phyloP scores from a whole-genome alignment of 2,888 invertebrate genomes.

The Achlya flavicornis region DNA sequence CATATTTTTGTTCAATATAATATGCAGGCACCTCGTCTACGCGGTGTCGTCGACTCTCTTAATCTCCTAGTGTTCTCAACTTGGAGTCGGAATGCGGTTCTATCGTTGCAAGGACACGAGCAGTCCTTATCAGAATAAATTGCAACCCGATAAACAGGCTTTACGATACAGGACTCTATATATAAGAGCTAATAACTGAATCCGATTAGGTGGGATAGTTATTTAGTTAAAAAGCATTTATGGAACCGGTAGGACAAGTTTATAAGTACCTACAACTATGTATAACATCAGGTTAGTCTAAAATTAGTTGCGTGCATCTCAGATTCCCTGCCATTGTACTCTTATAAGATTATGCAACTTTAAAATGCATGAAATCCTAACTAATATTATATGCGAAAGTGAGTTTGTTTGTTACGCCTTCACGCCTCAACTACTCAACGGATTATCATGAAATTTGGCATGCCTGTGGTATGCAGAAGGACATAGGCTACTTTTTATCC shows the following conservation, averaged over 20 bases:
- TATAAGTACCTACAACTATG: slow-evolving; percentile 31
- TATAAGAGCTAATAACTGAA: slow-evolving; percentile 63
- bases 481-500: too few relatives aligned
- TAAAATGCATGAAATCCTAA: neutral
- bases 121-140: slow-evolving; percentile 78
- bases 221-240: slow-evolving; percentile 66
- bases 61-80: slow-evolving; percentile 68
- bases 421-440: too few relatives aligned
- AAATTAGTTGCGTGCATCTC: slow-evolving; percentile 8
- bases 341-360: neutral
- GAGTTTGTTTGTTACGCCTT: too few relatives aligned
- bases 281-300: slow-evolving; percentile 15
- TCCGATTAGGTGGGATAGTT: slow-evolving; percentile 64
- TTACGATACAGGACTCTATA: slow-evolving; percentile 49
- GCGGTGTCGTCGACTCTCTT: slow-evolving; percentile 51
- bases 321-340: neutral
- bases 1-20: neutral
- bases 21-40: slow-evolving; percentile 21
- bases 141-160: slow-evolving; percentile 72
- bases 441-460: too few relatives aligned
- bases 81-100: slow-evolving; percentile 70
- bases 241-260: slow-evolving; percentile 47
- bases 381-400: too few relatives aligned
- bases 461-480: too few relatives aligned
- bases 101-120: slow-evolving; percentile 64